These are phyloP conservation scores for Peromyscus melanophrys DNA, from an alignment of 2,797 vertebrate genomes.

Conservation along the genomic window DNA sequence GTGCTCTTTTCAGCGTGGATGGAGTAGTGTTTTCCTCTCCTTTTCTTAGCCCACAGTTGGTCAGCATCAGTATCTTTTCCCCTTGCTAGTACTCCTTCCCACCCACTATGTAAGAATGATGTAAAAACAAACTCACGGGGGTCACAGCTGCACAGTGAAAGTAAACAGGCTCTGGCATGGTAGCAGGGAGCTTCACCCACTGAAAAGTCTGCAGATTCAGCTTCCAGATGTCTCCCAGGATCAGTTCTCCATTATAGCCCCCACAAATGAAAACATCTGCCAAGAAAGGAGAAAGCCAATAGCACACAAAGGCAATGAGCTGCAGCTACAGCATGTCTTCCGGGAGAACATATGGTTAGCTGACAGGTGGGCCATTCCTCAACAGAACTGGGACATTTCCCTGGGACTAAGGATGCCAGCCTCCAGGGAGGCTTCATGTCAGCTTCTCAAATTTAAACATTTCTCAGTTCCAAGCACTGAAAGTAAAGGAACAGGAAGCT, in stretches of 20 bases:
- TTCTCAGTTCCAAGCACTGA: background rate
- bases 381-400: background rate
- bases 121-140: slow-evolving; percentile 92
- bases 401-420: background rate
- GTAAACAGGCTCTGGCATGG: slow-evolving; percentile 98
- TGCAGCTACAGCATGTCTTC: background rate
- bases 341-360: background rate
- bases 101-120: background rate
- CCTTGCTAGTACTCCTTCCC: slow-evolving; percentile 16
- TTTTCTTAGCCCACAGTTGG: slow-evolving; percentile 14
- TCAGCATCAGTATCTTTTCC: slow-evolving; percentile 7
- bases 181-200: slow-evolving; percentile 96
- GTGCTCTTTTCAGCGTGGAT: background rate
- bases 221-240: slow-evolving; percentile 98
- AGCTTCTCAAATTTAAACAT: slow-evolving; percentile 44
- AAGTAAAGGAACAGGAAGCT: background rate
- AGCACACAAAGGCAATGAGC: slow-evolving; percentile 25
- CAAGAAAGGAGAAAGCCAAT: slow-evolving; percentile 16
- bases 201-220: slow-evolving; percentile 96
- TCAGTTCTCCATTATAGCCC: slow-evolving; percentile 97
- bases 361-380: background rate
- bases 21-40: background rate
- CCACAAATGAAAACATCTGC: slow-evolving; percentile 98
- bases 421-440: background rate
- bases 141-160: slow-evolving; percentile 99